Conservation (phyloP, 2,797 vertebrate genomes). For the Brotula barbata region DNA sequence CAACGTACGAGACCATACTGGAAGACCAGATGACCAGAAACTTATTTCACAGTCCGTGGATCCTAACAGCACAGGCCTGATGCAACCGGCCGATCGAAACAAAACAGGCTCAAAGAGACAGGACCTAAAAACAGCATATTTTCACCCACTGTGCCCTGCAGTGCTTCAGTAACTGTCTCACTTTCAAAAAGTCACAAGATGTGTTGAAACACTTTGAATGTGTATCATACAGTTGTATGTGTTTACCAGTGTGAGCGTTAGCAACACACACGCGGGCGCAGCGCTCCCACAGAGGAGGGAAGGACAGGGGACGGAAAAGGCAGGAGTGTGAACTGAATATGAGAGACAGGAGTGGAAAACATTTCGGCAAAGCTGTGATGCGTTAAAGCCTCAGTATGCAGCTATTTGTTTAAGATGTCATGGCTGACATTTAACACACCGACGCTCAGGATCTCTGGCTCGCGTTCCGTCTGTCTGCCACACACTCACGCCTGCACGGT, state of each 20-base stretch:
- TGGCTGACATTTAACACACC: slow-evolving; percentile 63
- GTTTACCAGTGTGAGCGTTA: neutral
- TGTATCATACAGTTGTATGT: too few relatives aligned
- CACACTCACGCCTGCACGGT: slow-evolving; percentile 25
- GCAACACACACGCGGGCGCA: neutral
- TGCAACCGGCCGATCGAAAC: too few relatives aligned
- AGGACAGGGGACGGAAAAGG: neutral
- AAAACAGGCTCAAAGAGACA: too few relatives aligned
- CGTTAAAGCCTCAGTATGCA: slow-evolving; percentile 47
- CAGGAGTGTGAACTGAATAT: slow-evolving; percentile 1
- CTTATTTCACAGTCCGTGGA: too few relatives aligned
- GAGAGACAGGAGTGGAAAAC: slow-evolving; percentile 24
- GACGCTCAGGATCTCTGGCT: slow-evolving; percentile 32
- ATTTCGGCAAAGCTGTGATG: slow-evolving; percentile 44
- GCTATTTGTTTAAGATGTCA: slow-evolving; percentile 69
- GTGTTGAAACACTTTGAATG: too few relatives aligned
- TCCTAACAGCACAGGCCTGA: too few relatives aligned
- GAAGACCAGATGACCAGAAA: too few relatives aligned
- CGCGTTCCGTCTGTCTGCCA: slow-evolving; percentile 7
- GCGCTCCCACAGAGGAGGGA: neutral
- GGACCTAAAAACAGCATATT: too few relatives aligned
- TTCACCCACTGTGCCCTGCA: too few relatives aligned
- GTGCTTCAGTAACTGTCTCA: too few relatives aligned
- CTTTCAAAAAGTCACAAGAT: too few relatives aligned
- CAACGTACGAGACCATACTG: too few relatives aligned